Percentiles rank a stretch among this genome's conserved stretches.
These are phyloP conservation scores for Xiphorhynchus erythropygius DNA, from an alignment of 2,797 vertebrate genomes.

Conservation along the genomic window DNA sequence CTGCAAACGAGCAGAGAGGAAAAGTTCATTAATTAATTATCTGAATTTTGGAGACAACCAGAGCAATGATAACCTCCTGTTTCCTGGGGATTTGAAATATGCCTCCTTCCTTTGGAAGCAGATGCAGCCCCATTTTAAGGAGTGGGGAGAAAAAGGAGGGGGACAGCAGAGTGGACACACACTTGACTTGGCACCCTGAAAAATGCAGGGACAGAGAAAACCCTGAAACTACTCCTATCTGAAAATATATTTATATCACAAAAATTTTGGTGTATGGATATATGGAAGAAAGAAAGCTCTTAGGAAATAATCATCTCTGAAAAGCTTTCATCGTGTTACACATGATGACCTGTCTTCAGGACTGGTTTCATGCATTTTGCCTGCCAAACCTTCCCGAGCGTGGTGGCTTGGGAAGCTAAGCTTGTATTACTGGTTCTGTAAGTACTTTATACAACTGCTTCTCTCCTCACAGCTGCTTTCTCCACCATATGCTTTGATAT, in stretches of 20 bases:
- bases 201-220: not conserved
- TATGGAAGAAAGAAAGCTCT: not conserved
- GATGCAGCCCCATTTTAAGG: not conserved
- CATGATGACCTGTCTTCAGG: not conserved
- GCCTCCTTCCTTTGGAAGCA: conserved; percentile 21
- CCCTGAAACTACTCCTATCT: not conserved
- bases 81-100: conserved; percentile 34
- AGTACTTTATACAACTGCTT: not conserved
- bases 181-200: not conserved
- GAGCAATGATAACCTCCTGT: conserved; percentile 9
- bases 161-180: accelerated
- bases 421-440: not conserved
- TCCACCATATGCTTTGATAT: not conserved
- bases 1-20: conserved; percentile 28
- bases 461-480: not conserved
- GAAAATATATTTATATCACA: not conserved
- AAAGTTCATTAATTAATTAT: conserved; percentile 43
- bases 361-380: not conserved
- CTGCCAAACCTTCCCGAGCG: not conserved
- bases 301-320: not conserved
- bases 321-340: not conserved
- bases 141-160: not conserved
- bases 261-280: not conserved
- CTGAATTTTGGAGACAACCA: conserved; percentile 38
- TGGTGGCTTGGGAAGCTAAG: not conserved